Conservation (phyloP, 2,888 invertebrate genomes). For the Corythucha ciliata region DNA sequence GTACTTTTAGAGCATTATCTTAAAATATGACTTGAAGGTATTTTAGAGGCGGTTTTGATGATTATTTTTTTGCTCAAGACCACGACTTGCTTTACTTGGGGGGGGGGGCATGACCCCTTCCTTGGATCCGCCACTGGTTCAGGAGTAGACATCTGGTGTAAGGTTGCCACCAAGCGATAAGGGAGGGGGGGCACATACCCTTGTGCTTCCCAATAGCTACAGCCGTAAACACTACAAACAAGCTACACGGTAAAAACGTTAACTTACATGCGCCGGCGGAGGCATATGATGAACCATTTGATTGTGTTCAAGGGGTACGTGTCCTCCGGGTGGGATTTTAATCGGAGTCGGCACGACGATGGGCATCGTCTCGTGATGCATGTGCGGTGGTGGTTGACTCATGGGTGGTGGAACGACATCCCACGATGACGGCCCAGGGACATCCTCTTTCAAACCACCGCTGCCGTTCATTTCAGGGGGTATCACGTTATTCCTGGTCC, state of each 20-base stretch:
- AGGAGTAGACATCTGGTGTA: too few species aligned
- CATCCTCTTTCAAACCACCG: conserved; percentile 25
- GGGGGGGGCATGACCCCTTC: too few species aligned
- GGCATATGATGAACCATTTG: conserved; percentile 30
- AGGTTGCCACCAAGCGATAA: too few species aligned
- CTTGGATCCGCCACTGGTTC: too few species aligned
- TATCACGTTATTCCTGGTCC: conserved; percentile 22
- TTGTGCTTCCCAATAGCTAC: too few species aligned
- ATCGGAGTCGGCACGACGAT: conserved; percentile 43
- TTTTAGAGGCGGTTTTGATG: too few species aligned
- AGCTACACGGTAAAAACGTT: conserved; percentile 1
- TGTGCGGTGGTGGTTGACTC: conserved; percentile 19
- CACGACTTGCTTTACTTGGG: too few species aligned
- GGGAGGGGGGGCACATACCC: too few species aligned
- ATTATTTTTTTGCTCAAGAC: too few species aligned
- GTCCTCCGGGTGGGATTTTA: conserved; percentile 40
- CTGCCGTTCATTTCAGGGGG: conserved; percentile 14
- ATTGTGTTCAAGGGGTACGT: conserved; percentile 14
- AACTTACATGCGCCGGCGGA: conserved; percentile 36
- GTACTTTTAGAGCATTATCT: too few species aligned
- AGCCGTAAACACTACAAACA: neutral
- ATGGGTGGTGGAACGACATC: conserved; percentile 21
- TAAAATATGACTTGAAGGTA: too few species aligned
- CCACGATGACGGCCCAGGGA: conserved; percentile 29
- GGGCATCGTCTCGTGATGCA: conserved; percentile 27